Conservation (phyloP, 1,140 invertebrate genomes). For the Drosophila punjabiensis region DNA sequence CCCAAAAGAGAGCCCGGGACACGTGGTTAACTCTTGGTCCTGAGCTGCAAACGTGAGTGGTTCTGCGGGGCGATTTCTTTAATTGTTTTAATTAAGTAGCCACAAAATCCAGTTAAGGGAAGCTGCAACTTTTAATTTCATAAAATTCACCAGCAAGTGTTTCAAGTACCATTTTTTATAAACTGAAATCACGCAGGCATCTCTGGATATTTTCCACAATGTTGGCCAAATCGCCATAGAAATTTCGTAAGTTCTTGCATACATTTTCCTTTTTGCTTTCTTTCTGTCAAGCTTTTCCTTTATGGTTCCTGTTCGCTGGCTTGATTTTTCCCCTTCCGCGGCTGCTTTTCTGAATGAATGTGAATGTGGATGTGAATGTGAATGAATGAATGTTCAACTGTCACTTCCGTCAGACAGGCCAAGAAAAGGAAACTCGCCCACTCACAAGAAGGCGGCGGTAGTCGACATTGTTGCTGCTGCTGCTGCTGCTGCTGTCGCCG, state of each 20-base stretch:
- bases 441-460: slow-evolving; percentile 11
- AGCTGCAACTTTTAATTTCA: not conserved
- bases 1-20: not conserved
- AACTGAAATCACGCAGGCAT: slow-evolving; percentile 19
- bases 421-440: slow-evolving; percentile 43
- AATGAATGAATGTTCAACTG: slow-evolving; percentile 83
- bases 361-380: slow-evolving; percentile 12
- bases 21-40: slow-evolving; percentile 25
- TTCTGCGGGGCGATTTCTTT: not conserved
- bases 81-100: slow-evolving; percentile 17
- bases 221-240: slow-evolving; percentile 71
- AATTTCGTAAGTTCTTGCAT: slow-evolving; percentile 47
- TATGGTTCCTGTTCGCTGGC: slow-evolving; percentile 69
- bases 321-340: slow-evolving; percentile 59
- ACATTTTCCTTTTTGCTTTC: not conserved
- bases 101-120: not conserved
- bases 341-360: slow-evolving; percentile 42
- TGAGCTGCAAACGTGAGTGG: slow-evolving; percentile 20
- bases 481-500: slow-evolving; percentile 2
- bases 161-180: not conserved
- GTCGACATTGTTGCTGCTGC: slow-evolving; percentile 9
- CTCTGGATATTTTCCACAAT: slow-evolving; percentile 23
- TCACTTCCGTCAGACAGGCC: slow-evolving; percentile 70
- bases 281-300: slow-evolving; percentile 71
- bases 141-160: not conserved